Percentiles rank a stretch among this genome's conserved stretches.
Conservation (phyloP, 2,888 invertebrate genomes). For the Tachina grossa region DNA sequence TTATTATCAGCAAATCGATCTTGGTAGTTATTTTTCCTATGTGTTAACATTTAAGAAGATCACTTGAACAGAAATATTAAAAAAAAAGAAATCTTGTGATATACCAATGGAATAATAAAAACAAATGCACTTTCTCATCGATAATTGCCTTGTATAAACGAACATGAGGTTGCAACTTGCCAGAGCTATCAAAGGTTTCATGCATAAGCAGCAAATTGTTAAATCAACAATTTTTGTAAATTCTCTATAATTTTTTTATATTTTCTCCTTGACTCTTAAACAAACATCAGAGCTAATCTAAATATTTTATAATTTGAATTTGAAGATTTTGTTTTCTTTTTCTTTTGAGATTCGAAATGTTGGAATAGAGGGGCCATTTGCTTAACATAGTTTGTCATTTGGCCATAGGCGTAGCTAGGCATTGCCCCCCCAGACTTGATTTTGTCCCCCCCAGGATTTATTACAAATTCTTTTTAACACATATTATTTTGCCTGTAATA, state of each 20-base stretch:
- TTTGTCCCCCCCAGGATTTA: too few relatives aligned
- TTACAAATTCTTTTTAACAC: too few relatives aligned
- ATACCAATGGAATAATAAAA: background rate
- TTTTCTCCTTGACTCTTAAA: conserved; percentile 9
- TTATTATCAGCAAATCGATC: background rate
- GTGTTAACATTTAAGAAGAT: conserved; percentile 34
- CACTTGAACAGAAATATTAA: background rate
- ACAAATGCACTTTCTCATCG: background rate
- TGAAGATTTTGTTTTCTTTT: conserved; percentile 7
- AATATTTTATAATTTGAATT: conserved; percentile 45
- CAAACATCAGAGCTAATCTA: conserved; percentile 42
- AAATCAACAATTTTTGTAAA: conserved; percentile 23
- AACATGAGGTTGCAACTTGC: conserved; percentile 31
- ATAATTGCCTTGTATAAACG: conserved; percentile 28
- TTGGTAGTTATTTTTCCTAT: background rate
- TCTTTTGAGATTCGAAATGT: background rate
- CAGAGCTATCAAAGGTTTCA: background rate
- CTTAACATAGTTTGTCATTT: conserved; percentile 49
- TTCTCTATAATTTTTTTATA: conserved; percentile 6
- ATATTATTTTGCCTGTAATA: too few relatives aligned
- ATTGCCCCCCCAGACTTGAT: too few relatives aligned
- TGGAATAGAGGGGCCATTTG: conserved; percentile 45
- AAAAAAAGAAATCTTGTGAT: conserved; percentile 8
- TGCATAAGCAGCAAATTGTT: background rate
- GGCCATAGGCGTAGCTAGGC: too few relatives aligned